These are phyloP conservation scores for Battus philenor DNA, from an alignment of 1,140 invertebrate species.

Conservation along the genomic window DNA sequence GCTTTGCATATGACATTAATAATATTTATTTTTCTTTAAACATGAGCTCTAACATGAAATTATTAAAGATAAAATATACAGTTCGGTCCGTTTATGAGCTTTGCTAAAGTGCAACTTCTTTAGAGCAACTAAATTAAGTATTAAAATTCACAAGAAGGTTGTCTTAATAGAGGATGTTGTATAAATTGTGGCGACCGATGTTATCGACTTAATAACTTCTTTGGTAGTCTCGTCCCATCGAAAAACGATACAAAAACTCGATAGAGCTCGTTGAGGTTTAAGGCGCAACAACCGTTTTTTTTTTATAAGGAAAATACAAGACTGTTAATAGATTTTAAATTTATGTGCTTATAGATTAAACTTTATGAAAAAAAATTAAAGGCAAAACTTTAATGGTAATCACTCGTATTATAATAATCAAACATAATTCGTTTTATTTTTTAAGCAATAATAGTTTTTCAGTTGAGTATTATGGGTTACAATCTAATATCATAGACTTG, in stretches of 20 bases:
- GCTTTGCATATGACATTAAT: too few relatives aligned
- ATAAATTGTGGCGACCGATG: slow-evolving; percentile 28
- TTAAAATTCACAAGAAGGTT: slow-evolving; percentile 21
- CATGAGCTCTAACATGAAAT: too few relatives aligned
- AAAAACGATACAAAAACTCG: slow-evolving; percentile 34
- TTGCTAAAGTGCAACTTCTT: not conserved
- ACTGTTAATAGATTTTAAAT: too few relatives aligned
- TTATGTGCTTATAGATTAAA: not conserved
- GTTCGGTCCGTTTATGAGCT: too few relatives aligned
- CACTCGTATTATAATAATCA: not conserved
- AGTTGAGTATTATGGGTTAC: too few relatives aligned
- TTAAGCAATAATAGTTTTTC: not conserved
- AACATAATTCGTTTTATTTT: not conserved
- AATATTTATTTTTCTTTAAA: too few relatives aligned
- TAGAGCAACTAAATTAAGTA: slow-evolving; percentile 21
- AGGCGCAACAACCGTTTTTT: not conserved
- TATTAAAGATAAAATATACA: too few relatives aligned
- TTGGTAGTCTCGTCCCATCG: slow-evolving; percentile 33
- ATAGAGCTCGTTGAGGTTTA: slow-evolving; percentile 8
- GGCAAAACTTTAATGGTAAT: not conserved
- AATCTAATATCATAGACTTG: too few relatives aligned
- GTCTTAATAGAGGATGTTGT: slow-evolving; percentile 19
- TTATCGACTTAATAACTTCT: slow-evolving; percentile 55
- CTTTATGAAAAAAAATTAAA: not conserved
- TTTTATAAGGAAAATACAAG: not conserved